Conservation (phyloP, 2,888 invertebrate genomes). For the Temnothorax unifasciatus region DNA sequence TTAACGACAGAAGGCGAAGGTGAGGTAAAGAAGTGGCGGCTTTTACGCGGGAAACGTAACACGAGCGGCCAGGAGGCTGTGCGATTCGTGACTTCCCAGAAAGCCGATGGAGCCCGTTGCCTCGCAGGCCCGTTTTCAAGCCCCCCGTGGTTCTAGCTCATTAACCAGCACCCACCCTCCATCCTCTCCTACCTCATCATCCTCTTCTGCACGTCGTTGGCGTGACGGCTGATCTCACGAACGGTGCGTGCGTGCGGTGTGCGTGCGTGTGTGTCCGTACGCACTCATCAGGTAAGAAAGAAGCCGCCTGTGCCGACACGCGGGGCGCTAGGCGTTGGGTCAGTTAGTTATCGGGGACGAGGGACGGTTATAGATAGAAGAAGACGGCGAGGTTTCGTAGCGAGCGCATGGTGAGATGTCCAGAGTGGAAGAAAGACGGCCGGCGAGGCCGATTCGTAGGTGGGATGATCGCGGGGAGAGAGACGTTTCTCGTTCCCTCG, state of each 20-base stretch:
- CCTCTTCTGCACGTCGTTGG: constrained; percentile 74
- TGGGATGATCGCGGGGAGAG: constrained; percentile 21
- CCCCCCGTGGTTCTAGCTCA: constrained; percentile 85
- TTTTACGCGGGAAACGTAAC: constrained; percentile 72
- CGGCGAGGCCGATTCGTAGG: constrained; percentile 36
- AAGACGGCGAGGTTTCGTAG: constrained; percentile 59
- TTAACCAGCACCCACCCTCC: constrained; percentile 81
- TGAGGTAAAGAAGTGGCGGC: constrained; percentile 63
- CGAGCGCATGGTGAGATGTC: constrained; percentile 62
- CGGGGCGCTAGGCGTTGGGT: constrained; percentile 85
- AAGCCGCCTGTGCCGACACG: constrained; percentile 86
- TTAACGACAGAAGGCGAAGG: constrained; percentile 39
- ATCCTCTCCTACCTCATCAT: constrained; percentile 67
- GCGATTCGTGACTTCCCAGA: constrained; percentile 79
- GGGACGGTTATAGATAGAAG: constrained; percentile 58
- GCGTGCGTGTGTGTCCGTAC: constrained; percentile 71
- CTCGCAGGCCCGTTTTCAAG: constrained; percentile 65
- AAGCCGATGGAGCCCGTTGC: constrained; percentile 69
- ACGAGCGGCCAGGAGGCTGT: constrained; percentile 56
- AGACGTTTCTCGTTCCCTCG: constrained; percentile 57
- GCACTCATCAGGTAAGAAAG: constrained; percentile 85
- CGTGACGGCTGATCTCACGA: constrained; percentile 72
- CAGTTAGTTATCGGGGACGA: constrained; percentile 79
- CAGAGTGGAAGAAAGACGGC: constrained; percentile 61
- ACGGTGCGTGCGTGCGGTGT: constrained; percentile 66